Evolutionary conservation across 2,113 vertebrate species (phyloP), one percentile per base, ranked within the genome.

Genomic region (Megaleporinus macrocephalus): DNA sequence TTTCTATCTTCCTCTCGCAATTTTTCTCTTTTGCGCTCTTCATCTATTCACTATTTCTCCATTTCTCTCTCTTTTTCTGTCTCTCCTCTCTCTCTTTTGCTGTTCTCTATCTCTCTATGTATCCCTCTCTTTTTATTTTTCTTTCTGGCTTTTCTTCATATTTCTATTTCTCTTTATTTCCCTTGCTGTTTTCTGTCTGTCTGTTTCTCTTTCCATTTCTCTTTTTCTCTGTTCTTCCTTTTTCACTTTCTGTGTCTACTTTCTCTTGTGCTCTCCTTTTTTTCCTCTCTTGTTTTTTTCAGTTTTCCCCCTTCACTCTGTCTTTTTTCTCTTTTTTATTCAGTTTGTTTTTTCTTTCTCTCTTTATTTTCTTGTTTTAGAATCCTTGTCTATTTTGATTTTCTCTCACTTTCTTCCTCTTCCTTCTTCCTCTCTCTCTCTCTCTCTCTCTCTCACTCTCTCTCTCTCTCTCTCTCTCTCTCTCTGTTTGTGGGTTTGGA

Each of bases 401-500:
- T 76, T 29, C 71, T 69, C 47, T 75, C 72, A 63, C 71, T 77
- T 26, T 12, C 14, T 51, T 7, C 2, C 44, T 47, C 7, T 47
- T 11, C 12, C 3, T 47, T 7, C 7, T 16, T 1, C 49, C 7
- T 7, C 7, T 7, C 7, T 18, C 49, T 51, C 14, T 51, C 49
- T 51, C 66, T 80, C 86, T 87, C 88, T 89, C 87, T 87, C 86
- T 86, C 91, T 91, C 88, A 65, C 80, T 81, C 79, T 78, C 85
- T 74, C 70, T 83, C 77, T 82, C 27, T 57, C 66, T 55, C n/a
- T 62, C 44, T 85, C 78, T 87, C 73, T 87, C 77, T 86, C 75
- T 81, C 88, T 80, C 33, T 72, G 70, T 24, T 51, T 51, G 14
- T 51, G 73, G 85, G 14, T 53, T 73, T 36, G 22, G 85, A 86